Evolutionary conservation across 2,888 invertebrate species (phyloP).

Genomic region (Gisinianus flammeolus): DNA sequence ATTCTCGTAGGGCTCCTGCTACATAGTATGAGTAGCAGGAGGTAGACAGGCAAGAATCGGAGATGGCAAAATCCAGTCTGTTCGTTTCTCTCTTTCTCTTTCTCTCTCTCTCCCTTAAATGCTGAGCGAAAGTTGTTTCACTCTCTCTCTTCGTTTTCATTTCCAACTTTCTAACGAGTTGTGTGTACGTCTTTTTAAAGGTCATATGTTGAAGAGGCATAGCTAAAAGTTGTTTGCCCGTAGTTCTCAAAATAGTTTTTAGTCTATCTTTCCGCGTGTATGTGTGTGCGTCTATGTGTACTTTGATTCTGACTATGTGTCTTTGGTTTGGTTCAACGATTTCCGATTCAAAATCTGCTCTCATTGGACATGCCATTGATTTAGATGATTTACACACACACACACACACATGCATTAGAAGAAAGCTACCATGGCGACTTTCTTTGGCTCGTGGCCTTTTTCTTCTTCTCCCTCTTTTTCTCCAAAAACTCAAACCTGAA

Average conservation of each 20-base stretch:
- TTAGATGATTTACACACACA: neutral
- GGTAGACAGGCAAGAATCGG: slow-evolving; percentile 9
- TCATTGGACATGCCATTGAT: neutral
- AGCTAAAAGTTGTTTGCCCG: neutral
- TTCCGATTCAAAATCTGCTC: neutral
- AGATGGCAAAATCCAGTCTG: slow-evolving; percentile 12
- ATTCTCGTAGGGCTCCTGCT: neutral
- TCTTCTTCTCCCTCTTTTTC: too few relatives aligned
- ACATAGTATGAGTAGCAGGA: neutral
- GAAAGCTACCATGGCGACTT: neutral
- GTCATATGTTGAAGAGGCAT: neutral
- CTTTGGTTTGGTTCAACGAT: neutral
- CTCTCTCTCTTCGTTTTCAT: slow-evolving; percentile 10
- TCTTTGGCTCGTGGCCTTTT: too few relatives aligned
- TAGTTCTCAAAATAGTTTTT: neutral
- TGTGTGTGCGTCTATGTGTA: neutral
- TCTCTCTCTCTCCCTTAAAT: neutral
- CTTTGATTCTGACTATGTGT: neutral
- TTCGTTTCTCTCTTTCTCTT: slow-evolving; percentile 16
- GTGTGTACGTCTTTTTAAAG: neutral
- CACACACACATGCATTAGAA: neutral
- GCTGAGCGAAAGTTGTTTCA: slow-evolving; percentile 1
- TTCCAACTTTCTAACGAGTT: neutral
- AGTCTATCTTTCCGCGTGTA: neutral
- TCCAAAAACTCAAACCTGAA: too few relatives aligned